Evolutionary conservation across 92 coral and sea anemone species (phyloP).

Genomic region (Epizoanthus stellaris): DNA sequence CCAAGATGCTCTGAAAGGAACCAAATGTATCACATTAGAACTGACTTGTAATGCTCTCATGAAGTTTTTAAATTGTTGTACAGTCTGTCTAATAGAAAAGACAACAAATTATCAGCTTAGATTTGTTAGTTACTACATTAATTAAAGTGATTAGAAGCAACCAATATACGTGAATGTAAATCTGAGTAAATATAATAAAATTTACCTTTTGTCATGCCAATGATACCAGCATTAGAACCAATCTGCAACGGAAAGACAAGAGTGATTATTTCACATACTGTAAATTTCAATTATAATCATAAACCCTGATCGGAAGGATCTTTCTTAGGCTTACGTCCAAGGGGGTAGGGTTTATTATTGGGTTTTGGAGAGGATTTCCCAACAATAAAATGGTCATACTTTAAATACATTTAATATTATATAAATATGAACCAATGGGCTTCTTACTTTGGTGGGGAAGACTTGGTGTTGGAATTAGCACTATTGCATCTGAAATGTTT

Average conservation of each 20-base stretch:
- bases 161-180: not conserved
- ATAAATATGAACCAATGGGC: not conserved
- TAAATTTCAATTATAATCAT: too few species aligned
- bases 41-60: not conserved
- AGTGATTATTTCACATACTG: not conserved
- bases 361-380: too few species aligned
- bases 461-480: too few species aligned
- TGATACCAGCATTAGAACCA: constrained; percentile 99
- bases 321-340: not conserved
- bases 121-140: not conserved
- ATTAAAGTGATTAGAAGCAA: not conserved
- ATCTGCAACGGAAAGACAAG: constrained; percentile 56
- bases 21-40: not conserved
- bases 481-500: too few species aligned
- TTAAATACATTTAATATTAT: too few species aligned
- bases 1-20: constrained; percentile 89
- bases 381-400: too few species aligned
- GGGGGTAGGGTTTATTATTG: too few species aligned
- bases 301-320: too few species aligned
- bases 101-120: not conserved
- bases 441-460: too few species aligned
- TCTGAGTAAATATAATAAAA: not conserved
- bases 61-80: not conserved
- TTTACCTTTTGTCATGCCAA: constrained; percentile 99
- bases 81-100: not conserved